Conservation (phyloP, 2,888 invertebrate genomes). For the Leptarthrus brevirostris region DNA sequence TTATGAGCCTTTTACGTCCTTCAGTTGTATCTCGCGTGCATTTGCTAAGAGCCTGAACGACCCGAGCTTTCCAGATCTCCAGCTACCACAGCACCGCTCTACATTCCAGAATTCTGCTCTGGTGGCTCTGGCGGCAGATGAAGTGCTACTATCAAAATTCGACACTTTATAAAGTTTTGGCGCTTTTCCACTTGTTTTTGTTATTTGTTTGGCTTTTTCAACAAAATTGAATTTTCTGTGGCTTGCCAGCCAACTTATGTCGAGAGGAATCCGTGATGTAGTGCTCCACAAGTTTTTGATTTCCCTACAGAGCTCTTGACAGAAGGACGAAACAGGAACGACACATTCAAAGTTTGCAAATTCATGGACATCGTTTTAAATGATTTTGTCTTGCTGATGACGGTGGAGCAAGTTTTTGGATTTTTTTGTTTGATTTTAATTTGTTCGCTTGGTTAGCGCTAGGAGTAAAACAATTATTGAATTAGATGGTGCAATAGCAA, state of each 20-base stretch:
- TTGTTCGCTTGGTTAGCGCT: no score
- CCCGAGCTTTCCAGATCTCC: no score
- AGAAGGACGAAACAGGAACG: not conserved
- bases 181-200: not conserved
- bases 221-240: slow-evolving; percentile 35
- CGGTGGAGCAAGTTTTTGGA: no score
- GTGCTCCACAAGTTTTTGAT: slow-evolving; percentile 38
- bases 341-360: slow-evolving; percentile 22
- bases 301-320: slow-evolving; percentile 34
- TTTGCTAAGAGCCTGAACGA: not conserved
- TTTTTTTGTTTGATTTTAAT: no score
- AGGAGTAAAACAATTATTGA: no score
- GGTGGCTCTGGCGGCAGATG: not conserved
- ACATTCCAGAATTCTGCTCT: not conserved
- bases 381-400: not conserved
- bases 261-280: slow-evolving; percentile 1
- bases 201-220: slow-evolving; percentile 25
- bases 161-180: slow-evolving; percentile 35
- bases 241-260: slow-evolving; percentile 32
- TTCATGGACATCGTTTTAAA: slow-evolving; percentile 13
- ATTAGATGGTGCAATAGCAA: no score
- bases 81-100: no score
- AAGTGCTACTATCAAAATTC: slow-evolving; percentile 36
- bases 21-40: slow-evolving; percentile 1
- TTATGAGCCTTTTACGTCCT: slow-evolving; percentile 35